These are phyloP conservation scores for Anabacerthia variegaticeps DNA, from an alignment of 2,797 vertebrate genomes.

Conservation along the genomic window DNA sequence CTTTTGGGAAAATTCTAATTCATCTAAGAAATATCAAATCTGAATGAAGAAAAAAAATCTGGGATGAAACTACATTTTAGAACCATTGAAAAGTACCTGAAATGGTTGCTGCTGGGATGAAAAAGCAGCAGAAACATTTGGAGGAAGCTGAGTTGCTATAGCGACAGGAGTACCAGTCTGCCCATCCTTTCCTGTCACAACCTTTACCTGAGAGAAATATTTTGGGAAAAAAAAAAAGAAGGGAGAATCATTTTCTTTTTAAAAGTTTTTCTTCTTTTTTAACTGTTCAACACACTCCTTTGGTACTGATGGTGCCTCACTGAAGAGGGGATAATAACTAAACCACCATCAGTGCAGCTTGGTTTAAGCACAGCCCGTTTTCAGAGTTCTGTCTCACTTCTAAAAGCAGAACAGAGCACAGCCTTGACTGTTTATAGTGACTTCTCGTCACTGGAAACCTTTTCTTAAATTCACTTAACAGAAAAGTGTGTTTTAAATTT, in stretches of 20 bases:
- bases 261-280: constrained; percentile 22
- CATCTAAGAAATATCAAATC: constrained; percentile 69
- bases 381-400: constrained; percentile 37
- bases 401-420: constrained; percentile 3
- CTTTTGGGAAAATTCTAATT: constrained; percentile 67
- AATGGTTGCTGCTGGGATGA: constrained; percentile 89
- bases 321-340: constrained; percentile 65
- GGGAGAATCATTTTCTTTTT: constrained; percentile 76
- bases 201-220: constrained; percentile 89
- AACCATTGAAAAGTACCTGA: constrained; percentile 87
- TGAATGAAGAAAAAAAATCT: constrained; percentile 74
- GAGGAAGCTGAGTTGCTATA: constrained; percentile 96
- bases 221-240: constrained; percentile 73
- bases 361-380: background rate
- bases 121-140: constrained; percentile 96
- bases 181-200: constrained; percentile 96
- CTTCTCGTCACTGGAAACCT: background rate
- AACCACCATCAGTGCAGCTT: background rate
- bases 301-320: constrained; percentile 51
- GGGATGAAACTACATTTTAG: constrained; percentile 80
- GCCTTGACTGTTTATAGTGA: background rate
- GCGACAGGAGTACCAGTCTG: constrained; percentile 96
- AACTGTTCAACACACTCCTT: constrained; percentile 37
- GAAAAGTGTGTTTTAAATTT: background rate
- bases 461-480: background rate